Evolutionary conservation across 2,888 invertebrate species (phyloP).

Genomic region (Eupithecia subumbrata): DNA sequence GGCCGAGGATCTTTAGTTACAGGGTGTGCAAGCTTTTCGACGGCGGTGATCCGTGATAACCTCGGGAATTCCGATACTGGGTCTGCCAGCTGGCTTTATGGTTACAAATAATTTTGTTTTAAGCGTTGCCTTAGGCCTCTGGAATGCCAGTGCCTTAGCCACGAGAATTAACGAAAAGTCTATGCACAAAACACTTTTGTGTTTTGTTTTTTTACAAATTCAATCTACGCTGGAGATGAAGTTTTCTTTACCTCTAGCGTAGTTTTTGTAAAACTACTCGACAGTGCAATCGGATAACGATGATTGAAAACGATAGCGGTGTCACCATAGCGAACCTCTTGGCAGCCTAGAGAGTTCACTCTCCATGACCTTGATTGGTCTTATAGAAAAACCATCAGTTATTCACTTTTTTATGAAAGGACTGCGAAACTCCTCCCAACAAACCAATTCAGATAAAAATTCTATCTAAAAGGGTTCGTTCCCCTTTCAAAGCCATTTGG

Average conservation of each 20-base stretch:
- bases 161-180: background rate
- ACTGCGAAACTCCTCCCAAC: background rate
- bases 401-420: background rate
- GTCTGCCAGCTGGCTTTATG: constrained; percentile 20
- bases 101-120: background rate
- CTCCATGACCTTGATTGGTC: background rate
- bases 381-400: background rate
- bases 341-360: too few species aligned
- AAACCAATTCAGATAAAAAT: background rate
- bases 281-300: background rate
- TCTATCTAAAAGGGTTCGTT: constrained; percentile 3
- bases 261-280: background rate
- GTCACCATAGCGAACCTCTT: background rate
- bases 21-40: constrained; percentile 45
- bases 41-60: constrained; percentile 52
- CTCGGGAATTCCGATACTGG: constrained; percentile 50
- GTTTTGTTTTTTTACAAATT: too few species aligned
- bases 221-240: too few species aligned
- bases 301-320: background rate
- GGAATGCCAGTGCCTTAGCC: background rate
- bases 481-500: constrained; percentile 26
- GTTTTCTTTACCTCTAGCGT: background rate
- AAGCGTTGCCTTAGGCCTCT: background rate
- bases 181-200: too few species aligned
- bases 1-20: constrained; percentile 43